phyloP scores from a whole-genome alignment of 2,797 vertebrate genomes.

The Tokudaia tokunoshimensis region DNA sequence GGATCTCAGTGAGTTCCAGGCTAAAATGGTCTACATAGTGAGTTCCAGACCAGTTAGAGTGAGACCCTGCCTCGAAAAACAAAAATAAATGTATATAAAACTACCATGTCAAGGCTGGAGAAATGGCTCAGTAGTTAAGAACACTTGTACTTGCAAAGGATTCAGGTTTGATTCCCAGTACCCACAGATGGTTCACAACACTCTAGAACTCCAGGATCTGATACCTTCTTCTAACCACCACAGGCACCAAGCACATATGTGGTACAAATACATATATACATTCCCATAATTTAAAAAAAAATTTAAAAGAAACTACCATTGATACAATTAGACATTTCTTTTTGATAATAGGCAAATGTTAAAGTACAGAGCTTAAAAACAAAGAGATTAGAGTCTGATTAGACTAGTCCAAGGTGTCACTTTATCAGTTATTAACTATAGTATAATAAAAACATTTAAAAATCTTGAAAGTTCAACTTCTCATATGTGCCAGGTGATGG shows the following conservation, averaged over 20 bases:
- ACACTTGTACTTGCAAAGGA: not conserved
- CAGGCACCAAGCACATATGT: not conserved
- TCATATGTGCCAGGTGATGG: not conserved
- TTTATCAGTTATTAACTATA: conserved; percentile 43
- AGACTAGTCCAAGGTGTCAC: not conserved
- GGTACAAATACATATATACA: not conserved
- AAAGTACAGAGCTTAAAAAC: conserved; percentile 38
- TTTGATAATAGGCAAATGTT: not conserved
- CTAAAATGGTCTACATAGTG: not conserved
- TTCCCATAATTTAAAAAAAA: not conserved
- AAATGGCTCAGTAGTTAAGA: not conserved
- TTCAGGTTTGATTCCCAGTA: not conserved
- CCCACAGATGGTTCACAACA: not conserved
- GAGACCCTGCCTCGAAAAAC: not conserved
- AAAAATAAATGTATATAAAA: not conserved
- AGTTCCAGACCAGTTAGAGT: not conserved
- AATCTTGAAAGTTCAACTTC: conserved; percentile 22
- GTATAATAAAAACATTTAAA: not conserved
- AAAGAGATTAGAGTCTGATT: conserved; percentile 1
- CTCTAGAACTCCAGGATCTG: not conserved
- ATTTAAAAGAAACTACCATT: not conserved
- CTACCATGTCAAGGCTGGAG: not conserved
- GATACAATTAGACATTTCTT: conserved; percentile 29
- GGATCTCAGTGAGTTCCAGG: too few species aligned
- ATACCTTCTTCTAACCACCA: not conserved